Percentiles rank a stretch among this genome's conserved stretches.
Conservation (phyloP, 92 coral and sea anemone species). For the Plumapathes pennacea region DNA sequence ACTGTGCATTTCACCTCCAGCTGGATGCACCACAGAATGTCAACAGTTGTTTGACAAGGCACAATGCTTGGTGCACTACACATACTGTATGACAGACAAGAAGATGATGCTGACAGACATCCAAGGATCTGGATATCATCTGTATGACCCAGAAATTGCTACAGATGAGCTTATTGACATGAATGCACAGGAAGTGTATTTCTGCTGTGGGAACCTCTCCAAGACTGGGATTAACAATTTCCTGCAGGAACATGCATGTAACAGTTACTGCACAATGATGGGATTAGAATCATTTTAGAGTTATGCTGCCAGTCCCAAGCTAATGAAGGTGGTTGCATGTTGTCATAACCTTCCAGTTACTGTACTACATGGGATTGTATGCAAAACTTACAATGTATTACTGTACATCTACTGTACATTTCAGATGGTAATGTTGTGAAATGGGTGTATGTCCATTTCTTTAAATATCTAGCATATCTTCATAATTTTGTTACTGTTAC, state of each 20-base stretch:
- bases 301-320: too few relatives aligned
- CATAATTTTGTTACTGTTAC: too few relatives aligned
- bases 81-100: constrained; percentile 17
- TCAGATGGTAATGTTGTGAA: too few relatives aligned
- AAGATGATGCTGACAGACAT: constrained; percentile 57
- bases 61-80: constrained; percentile 58
- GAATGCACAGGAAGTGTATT: constrained; percentile 35
- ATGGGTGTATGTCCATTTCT: too few relatives aligned
- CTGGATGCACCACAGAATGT: constrained; percentile 30
- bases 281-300: too few relatives aligned
- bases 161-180: constrained; percentile 49
- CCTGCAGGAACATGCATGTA: constrained; percentile 47
- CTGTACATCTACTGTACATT: too few relatives aligned
- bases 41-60: constrained; percentile 44
- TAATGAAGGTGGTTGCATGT: too few relatives aligned
- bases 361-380: too few relatives aligned
- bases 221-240: constrained; percentile 39
- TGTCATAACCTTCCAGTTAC: too few relatives aligned
- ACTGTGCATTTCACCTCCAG: constrained; percentile 19
- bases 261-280: constrained; percentile 47
- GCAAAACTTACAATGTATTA: too few relatives aligned
- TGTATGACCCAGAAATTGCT: constrained; percentile 67
- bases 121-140: constrained; percentile 42
- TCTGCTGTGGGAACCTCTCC: constrained; percentile 50
- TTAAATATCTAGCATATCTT: too few relatives aligned